Conservation (phyloP, 1,140 invertebrate species). For the Elymnias hypermnestra region DNA sequence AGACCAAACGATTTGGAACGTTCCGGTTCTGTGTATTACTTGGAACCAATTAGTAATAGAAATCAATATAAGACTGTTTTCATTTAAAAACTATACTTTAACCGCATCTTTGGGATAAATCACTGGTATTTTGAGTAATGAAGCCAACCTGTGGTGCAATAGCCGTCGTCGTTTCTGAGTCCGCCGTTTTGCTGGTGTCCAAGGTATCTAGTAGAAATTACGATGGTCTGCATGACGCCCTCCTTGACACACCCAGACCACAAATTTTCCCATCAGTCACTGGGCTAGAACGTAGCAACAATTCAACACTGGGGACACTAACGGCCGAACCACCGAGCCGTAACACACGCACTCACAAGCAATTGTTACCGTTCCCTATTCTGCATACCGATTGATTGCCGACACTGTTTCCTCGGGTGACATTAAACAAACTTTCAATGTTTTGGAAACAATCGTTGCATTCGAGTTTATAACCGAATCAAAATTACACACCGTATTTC, state of each 20-base stretch:
- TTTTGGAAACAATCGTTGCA: slow-evolving; percentile 51
- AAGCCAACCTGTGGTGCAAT: slow-evolving; percentile 49
- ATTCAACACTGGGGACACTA: slow-evolving; percentile 51
- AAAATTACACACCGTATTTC: slow-evolving; percentile 6
- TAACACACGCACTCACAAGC: slow-evolving; percentile 54
- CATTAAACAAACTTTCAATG: slow-evolving; percentile 48
- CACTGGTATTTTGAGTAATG: not conserved
- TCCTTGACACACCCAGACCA: slow-evolving; percentile 32
- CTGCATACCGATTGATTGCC: slow-evolving; percentile 38
- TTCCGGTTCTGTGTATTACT: too few relatives aligned
- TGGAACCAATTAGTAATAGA: too few relatives aligned
- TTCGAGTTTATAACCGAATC: slow-evolving; percentile 23
- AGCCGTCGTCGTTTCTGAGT: slow-evolving; percentile 44
- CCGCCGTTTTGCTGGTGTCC: slow-evolving; percentile 57
- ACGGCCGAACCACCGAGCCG: slow-evolving; percentile 53
- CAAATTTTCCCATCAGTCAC: slow-evolving; percentile 62
- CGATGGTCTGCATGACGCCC: slow-evolving; percentile 57
- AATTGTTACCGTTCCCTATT: slow-evolving; percentile 51
- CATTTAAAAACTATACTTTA: too few relatives aligned
- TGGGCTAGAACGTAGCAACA: slow-evolving; percentile 32
- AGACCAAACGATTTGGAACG: too few relatives aligned
- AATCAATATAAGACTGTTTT: too few relatives aligned
- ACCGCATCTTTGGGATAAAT: too few relatives aligned
- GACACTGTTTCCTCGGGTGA: slow-evolving; percentile 39
- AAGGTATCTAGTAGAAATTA: slow-evolving; percentile 42